These are phyloP conservation scores for Catharus ustulatus DNA, from an alignment of 2,797 vertebrate genomes.

Conservation along the genomic window DNA sequence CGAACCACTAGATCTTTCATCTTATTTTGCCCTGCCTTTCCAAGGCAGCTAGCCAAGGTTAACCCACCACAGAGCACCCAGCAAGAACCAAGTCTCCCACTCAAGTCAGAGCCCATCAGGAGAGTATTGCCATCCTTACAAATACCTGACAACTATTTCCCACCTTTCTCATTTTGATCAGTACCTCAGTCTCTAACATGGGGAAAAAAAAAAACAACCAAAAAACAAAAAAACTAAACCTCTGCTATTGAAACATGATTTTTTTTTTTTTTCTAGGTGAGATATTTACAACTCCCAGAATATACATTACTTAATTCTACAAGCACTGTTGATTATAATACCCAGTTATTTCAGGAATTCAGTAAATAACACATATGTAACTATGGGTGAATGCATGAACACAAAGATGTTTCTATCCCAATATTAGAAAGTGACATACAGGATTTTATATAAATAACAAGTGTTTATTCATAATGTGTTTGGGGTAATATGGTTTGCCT, in stretches of 20 bases:
- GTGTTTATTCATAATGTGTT: not conserved
- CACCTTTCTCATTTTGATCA: not conserved
- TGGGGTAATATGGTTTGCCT: not conserved
- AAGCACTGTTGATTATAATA: not conserved
- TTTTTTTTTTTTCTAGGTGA: not conserved
- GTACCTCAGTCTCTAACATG: fast-evolving
- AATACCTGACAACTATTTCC: not conserved
- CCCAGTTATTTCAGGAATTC: not conserved
- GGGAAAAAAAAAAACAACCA: not conserved
- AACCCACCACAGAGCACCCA: not conserved
- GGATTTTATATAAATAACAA: not conserved
- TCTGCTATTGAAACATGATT: not conserved
- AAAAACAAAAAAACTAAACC: not conserved
- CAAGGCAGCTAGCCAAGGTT: not conserved
- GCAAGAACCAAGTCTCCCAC: not conserved
- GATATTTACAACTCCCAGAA: not conserved
- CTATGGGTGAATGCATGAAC: not conserved
- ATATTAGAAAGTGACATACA: not conserved
- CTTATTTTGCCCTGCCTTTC: not conserved
- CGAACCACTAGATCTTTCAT: not conserved
- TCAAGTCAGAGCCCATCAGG: not conserved
- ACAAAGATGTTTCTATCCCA: not conserved
- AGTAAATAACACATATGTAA: fast-evolving
- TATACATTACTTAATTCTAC: not conserved
- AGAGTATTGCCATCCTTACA: not conserved